phyloP scores from a whole-genome alignment of 2,888 invertebrate species.

The Drosophila kanekoi region DNA sequence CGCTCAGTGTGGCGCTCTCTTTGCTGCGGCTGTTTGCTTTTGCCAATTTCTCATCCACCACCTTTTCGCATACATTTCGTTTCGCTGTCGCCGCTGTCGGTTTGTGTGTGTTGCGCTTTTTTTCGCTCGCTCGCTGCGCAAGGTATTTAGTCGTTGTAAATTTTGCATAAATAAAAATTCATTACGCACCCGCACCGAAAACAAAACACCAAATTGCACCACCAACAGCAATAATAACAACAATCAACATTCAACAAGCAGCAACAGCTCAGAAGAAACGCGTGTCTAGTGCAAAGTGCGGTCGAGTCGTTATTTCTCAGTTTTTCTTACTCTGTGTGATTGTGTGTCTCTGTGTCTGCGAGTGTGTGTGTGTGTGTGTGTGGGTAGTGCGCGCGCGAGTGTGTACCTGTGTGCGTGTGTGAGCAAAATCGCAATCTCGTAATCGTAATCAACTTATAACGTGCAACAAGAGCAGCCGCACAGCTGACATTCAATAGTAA shows the following conservation, averaged over 20 bases:
- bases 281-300: conserved; percentile 58
- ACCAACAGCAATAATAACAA: conserved; percentile 23
- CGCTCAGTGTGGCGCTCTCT: conserved; percentile 20
- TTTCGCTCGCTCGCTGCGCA: conserved; percentile 65
- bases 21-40: conserved; percentile 35
- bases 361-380: conserved; percentile 3
- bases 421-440: conserved; percentile 36
- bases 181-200: conserved; percentile 51
- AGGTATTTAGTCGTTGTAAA: conserved; percentile 66
- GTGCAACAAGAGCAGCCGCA: conserved; percentile 58
- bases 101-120: conserved; percentile 58
- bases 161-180: conserved; percentile 56
- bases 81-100: conserved; percentile 59
- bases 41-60: conserved; percentile 48
- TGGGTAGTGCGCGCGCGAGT: conserved; percentile 3
- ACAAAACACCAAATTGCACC: conserved; percentile 33
- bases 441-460: conserved; percentile 51
- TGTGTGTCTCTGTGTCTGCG: too few relatives aligned
- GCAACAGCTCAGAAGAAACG: conserved; percentile 26
- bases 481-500: conserved; percentile 65
- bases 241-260: conserved; percentile 12
- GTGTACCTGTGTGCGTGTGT: conserved; percentile 9
- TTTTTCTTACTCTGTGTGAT: conserved; percentile 22
- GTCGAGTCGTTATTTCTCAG: conserved; percentile 22
- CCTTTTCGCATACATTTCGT: conserved; percentile 49